Evolutionary conservation across 2,113 vertebrate genomes (phyloP).

Genomic region (Eulemur macaco): DNA sequence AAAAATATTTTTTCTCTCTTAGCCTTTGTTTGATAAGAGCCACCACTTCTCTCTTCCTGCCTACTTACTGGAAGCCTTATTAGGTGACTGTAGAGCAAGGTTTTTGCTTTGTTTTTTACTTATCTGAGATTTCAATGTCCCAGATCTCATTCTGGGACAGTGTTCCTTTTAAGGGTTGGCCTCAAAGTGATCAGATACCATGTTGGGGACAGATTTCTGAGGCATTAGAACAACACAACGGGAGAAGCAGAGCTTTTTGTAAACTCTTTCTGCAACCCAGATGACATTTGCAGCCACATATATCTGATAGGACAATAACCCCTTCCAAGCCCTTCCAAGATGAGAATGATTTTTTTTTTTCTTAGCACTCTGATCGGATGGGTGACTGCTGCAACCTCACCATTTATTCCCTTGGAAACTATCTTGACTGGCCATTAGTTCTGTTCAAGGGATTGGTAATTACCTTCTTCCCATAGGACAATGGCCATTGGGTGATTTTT

Average conservation of each 20-base stretch:
- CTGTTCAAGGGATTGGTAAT: neutral
- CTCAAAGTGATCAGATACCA: neutral
- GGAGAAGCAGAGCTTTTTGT: conserved; percentile 15
- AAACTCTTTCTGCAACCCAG: conserved; percentile 43
- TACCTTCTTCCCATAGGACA: neutral
- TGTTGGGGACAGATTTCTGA: neutral
- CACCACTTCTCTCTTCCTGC: neutral
- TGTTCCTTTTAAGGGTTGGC: neutral
- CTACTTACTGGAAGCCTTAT: neutral
- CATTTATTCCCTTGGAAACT: neutral
- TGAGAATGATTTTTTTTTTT: conserved; percentile 64
- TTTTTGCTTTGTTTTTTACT: neutral
- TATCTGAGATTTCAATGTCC: neutral
- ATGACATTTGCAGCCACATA: conserved; percentile 28
- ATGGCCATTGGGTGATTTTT: neutral
- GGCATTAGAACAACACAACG: neutral
- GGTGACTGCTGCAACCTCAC: neutral
- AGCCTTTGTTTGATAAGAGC: neutral
- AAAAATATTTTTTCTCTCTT: neutral
- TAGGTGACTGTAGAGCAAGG: neutral
- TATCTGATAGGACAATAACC: conserved; percentile 32
- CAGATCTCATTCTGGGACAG: neutral
- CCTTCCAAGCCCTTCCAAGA: neutral
- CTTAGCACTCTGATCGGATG: conserved; percentile 46
- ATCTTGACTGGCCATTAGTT: neutral